A percentile compares a stretch with the other conserved stretches of the same genome.
phyloP scores from a whole-genome alignment of 2,113 vertebrate genomes.

The Australoheros scitulus region DNA sequence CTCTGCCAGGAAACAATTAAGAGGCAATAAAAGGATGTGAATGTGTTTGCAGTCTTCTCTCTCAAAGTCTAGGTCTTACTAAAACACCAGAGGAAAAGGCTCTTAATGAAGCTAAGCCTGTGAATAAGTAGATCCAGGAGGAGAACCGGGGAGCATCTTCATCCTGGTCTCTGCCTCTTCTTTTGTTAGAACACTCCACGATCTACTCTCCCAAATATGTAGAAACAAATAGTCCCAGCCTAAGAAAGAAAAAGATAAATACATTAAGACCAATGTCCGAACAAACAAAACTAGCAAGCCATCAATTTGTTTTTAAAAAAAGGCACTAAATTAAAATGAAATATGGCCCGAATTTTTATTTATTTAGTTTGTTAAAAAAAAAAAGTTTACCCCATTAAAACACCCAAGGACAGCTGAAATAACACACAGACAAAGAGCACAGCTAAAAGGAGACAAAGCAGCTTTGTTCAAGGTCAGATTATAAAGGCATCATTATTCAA shows the following conservation, averaged over 20 bases:
- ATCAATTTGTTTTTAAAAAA: neutral
- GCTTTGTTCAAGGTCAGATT: conserved; percentile 36
- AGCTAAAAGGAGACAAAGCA: conserved; percentile 19
- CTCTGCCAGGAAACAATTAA: neutral
- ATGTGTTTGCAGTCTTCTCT: neutral
- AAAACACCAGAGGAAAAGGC: neutral
- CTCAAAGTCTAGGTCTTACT: neutral
- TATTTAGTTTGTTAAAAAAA: neutral
- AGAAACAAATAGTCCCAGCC: conserved; percentile 16
- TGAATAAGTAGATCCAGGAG: conserved; percentile 1
- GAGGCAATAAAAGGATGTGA: conserved; percentile 1
- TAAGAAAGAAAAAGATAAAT: conserved; percentile 17
- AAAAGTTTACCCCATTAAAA: neutral
- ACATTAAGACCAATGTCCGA: neutral
- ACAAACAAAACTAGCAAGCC: neutral
- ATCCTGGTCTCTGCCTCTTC: neutral
- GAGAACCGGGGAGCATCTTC: conserved; percentile 17
- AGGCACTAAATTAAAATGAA: neutral
- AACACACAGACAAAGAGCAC: conserved; percentile 3
- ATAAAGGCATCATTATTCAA: conserved; percentile 39
- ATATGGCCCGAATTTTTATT: neutral
- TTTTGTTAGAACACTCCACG: neutral
- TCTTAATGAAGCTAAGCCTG: conserved; percentile 23
- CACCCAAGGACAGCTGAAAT: conserved; percentile 14
- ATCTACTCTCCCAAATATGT: neutral